Conservation (phyloP, 2,888 invertebrate species). For the Trissoscelio sp. region DNA sequence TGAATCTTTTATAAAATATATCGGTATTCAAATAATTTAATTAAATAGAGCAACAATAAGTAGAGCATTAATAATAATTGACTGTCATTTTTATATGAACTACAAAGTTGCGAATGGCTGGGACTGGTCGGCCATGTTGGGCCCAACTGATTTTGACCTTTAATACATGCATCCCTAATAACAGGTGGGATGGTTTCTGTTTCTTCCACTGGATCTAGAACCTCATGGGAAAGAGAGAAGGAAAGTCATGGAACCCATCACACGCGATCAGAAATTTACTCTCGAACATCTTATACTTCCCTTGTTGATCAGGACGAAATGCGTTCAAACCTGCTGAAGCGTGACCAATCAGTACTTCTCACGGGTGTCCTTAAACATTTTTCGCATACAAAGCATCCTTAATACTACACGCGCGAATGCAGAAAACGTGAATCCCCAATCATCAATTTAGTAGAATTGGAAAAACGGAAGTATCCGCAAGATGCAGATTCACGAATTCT, state of each 20-base stretch:
- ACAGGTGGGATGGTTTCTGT: slow-evolving; percentile 72
- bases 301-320: slow-evolving; percentile 76
- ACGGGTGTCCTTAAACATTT: slow-evolving; percentile 55
- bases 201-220: slow-evolving; percentile 70
- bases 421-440: neutral
- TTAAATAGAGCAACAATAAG: no score
- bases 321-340: slow-evolving; percentile 77
- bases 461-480: neutral
- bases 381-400: slow-evolving; percentile 38
- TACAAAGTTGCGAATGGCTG: neutral
- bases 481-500: neutral
- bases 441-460: neutral
- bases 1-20: no score
- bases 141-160: slow-evolving; percentile 45
- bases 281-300: slow-evolving; percentile 74
- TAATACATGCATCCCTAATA: slow-evolving; percentile 73
- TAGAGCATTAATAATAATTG: no score
- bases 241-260: slow-evolving; percentile 67
- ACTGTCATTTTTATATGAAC: neutral
- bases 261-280: slow-evolving; percentile 47
- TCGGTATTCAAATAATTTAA: no score
- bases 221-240: slow-evolving; percentile 64
- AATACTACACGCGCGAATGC: neutral
- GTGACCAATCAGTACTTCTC: slow-evolving; percentile 72
- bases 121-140: slow-evolving; percentile 38